Evolutionary conservation across 2,888 invertebrate species (phyloP).

Genomic region (Campoplex nolae): DNA sequence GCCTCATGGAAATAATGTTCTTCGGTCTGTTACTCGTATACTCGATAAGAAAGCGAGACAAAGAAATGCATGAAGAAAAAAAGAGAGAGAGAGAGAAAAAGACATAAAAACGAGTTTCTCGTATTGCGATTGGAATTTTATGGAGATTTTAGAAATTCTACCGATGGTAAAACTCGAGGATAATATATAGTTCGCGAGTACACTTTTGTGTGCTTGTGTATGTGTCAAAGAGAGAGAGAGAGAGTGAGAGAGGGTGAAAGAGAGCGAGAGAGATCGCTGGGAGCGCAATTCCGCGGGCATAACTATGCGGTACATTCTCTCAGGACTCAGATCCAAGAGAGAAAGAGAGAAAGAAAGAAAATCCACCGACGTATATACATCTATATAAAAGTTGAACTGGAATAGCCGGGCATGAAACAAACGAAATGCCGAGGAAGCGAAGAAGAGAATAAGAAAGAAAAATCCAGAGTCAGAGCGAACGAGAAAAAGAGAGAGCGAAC

Average conservation of each 20-base stretch:
- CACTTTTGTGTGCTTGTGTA: constrained; percentile 11
- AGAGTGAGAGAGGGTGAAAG: background rate
- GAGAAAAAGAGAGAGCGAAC: constrained; percentile 65
- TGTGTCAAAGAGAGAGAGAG: background rate
- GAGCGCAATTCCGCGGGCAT: constrained; percentile 60
- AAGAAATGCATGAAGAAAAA: constrained; percentile 7
- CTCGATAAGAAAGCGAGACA: constrained; percentile 1
- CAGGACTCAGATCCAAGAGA: constrained; percentile 59
- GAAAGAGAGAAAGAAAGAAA: constrained; percentile 62
- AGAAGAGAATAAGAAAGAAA: constrained; percentile 32
- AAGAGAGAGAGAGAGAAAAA: constrained; percentile 26
- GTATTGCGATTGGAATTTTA: constrained; percentile 59
- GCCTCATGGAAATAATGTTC: background rate
- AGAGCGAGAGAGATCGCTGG: constrained; percentile 26
- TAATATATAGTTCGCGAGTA: constrained; percentile 33
- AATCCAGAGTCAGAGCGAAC: constrained; percentile 46
- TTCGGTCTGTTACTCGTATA: background rate
- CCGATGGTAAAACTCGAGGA: constrained; percentile 54
- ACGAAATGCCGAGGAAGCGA: constrained; percentile 75
- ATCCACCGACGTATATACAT: constrained; percentile 20
- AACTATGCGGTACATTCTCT: constrained; percentile 65
- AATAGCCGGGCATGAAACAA: constrained; percentile 73
- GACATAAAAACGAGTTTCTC: constrained; percentile 48
- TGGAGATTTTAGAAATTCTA: constrained; percentile 64
- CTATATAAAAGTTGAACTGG: constrained; percentile 68